Conservation (phyloP, 2,113 vertebrate genomes). For the Empidonax traillii region DNA sequence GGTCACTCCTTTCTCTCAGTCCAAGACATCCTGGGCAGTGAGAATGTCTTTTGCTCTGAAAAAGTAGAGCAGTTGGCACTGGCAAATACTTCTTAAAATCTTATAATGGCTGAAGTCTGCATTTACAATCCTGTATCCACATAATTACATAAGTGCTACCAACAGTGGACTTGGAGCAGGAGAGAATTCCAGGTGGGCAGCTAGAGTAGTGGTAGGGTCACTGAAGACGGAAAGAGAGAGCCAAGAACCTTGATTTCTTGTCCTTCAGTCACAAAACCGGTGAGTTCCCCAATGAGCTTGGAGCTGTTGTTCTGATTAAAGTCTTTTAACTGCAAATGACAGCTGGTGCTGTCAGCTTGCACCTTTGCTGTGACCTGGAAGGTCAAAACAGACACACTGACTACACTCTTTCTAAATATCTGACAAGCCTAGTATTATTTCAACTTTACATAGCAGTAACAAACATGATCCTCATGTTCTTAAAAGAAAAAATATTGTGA, state of each 20-base stretch:
- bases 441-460: not conserved
- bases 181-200: not conserved
- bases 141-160: fast-evolving
- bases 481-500: not conserved
- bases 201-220: not conserved
- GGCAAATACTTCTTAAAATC: not conserved
- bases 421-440: not conserved
- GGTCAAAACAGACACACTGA: not conserved
- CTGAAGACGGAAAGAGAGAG: not conserved
- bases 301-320: not conserved
- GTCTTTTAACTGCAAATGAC: constrained; percentile 1
- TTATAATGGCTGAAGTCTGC: not conserved
- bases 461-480: not conserved
- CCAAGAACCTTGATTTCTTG: not conserved
- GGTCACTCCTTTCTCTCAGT: not conserved
- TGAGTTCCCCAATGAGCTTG: not conserved
- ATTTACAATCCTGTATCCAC: not conserved
- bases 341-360: constrained; percentile 8
- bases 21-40: not conserved
- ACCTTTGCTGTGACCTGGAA: constrained; percentile 5
- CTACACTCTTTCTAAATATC: not conserved
- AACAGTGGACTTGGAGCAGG: not conserved
- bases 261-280: not conserved
- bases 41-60: not conserved
- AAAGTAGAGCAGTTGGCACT: not conserved